Percentiles rank a stretch among this genome's conserved stretches.
phyloP scores from a whole-genome alignment of 2,113 vertebrate species.

The Eulemur rufifrons region DNA sequence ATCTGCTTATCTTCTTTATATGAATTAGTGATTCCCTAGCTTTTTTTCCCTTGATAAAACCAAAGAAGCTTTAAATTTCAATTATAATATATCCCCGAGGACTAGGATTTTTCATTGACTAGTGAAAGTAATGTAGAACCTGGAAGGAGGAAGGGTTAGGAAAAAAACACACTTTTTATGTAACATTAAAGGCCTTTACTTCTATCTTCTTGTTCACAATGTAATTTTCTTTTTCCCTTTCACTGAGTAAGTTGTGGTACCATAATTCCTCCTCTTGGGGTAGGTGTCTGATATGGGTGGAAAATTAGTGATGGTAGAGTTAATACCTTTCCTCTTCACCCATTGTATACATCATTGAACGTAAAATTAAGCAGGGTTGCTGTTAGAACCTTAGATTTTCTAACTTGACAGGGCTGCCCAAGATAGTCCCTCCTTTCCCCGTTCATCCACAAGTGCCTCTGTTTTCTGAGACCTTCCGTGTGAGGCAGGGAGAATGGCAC shows the following conservation, averaged over 20 bases:
- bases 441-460: background rate
- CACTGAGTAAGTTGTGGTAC: background rate
- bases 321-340: background rate
- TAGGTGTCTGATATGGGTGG: background rate
- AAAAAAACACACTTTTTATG: background rate
- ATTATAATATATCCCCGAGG: background rate
- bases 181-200: background rate
- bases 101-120: background rate
- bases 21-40: slow-evolving; percentile 17
- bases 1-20: background rate
- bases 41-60: background rate
- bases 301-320: background rate
- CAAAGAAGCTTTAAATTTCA: background rate
- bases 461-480: background rate
- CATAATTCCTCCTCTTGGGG: background rate
- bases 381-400: background rate
- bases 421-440: background rate
- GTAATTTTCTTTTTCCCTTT: background rate
- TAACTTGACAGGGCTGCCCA: background rate
- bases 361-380: background rate
- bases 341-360: background rate
- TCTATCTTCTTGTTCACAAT: background rate
- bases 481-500: background rate
- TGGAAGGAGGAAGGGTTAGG: background rate
- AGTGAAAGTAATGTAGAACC: background rate